Evolutionary conservation across 37 sponge, comb jelly and placozoan species (phyloP), one percentile per base, ranked within the genome.

Genomic region (Petrosia ficiformis): DNA sequence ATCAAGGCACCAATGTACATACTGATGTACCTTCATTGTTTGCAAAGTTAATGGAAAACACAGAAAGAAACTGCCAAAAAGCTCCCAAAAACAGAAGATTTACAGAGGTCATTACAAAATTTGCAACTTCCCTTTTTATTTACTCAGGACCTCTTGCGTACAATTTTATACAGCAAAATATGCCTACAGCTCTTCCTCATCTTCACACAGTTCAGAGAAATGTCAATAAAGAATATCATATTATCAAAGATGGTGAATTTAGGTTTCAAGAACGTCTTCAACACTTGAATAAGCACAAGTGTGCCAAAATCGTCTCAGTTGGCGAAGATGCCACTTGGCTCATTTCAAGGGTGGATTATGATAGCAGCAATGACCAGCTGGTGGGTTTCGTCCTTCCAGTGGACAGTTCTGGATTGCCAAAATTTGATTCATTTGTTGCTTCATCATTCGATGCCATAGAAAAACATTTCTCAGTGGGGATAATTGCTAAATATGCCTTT

Each of bases 171-270:
- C 87, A 86, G 2, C 71, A 44, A 61, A 86, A 86, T 61, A 33
- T 86, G 59, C 81, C 81, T n/a, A 25, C 68, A 39, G 87, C 87
- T 21, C 42, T 86, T 64, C 87, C 87, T 39, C 80, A 71, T 1
- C 65, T 80, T 37, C 34, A 81, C 33, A 86, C 81, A 34, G 87
- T 86, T 21, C 87, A 80, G 52, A 38, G 72, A 11, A 65, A 61
- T 63, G 66, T 86, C 19, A 34, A 69, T 42, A 61, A 29, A 30
- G 73, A 86, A 54, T 86, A 80, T 26, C 28, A 70, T 21, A 57
- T 64, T 44, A 14, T 80, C n/a, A 6, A 59, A 44, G 87, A 86
- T 72, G 87, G 87, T 16, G 65, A 75, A 11, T 86, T 86, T 70
- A 14, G 71, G 34, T 86, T 80, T 70, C 72, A 86, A 63, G 81